Evolutionary conservation across 2,888 invertebrate species (phyloP), one percentile per base, ranked within the genome.

Genomic region (Tillus elongatus): DNA sequence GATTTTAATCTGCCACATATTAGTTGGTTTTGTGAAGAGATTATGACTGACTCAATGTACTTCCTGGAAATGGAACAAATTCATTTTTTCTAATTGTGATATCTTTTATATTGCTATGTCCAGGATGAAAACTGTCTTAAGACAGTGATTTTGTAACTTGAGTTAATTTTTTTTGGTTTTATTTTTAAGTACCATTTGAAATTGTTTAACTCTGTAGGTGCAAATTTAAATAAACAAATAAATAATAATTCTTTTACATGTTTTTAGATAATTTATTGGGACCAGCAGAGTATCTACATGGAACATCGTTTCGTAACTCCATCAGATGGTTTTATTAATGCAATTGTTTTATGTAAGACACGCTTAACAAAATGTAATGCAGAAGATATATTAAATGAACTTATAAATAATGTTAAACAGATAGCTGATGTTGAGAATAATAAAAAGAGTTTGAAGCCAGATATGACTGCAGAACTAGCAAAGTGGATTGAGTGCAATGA

Each of bases 231-330:
- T n/a, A n/a, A n/a, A n/a, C n/a, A n/a, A n/a, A n/a, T n/a, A n/a
- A n/a, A n/a, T n/a, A n/a, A n/a, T n/a, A n/a, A 12, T 28, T 31
- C 11, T 31, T 30, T 38, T 38, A 11, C 13, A n/a, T 42, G 28
- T 13, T 59, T 61, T 26, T 64, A 86, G 84, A 75, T 90, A 34
- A 72, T 86, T 36, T 87, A 83, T 58, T 91, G 90, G 90, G 89
- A 91, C 58, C 77, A 81, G 3, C 76, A 79, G 49, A 79, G 82
- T 14, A 72, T 91, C 36, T 91, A 82, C 58, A 75, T 90, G 70
- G 87, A 89, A 60, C 90, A 91, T 60, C 75, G 82, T 45, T 80
- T 90, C 47, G 67, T 83, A 13, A 80, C 84, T 1, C 67, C 80
- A 3, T 57, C 61, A 16, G 88, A 90, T 53, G 73, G 75, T 14